phyloP scores from a whole-genome alignment of 2,797 vertebrate genomes.

The Oophaga sylvatica region DNA sequence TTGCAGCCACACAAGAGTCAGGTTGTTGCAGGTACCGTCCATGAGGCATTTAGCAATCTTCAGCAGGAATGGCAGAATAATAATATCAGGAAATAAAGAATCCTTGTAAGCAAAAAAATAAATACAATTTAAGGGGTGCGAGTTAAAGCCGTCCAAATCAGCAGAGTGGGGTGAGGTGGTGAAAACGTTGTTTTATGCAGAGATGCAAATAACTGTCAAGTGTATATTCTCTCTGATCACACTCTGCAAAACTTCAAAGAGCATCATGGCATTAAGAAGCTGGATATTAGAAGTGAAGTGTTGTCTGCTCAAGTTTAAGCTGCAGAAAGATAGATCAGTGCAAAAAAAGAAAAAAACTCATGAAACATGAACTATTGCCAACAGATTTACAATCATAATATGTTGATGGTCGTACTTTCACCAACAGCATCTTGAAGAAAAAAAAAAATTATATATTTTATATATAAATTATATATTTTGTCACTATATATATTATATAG shows the following conservation, averaged over 20 bases:
- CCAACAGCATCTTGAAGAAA: too few species aligned
- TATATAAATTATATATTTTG: too few species aligned
- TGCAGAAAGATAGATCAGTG: conserved; percentile 1
- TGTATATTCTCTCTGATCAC: conserved; percentile 27
- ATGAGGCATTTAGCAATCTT: too few species aligned
- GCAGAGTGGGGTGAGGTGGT: too few species aligned
- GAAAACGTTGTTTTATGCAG: background rate
- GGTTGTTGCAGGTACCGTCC: too few species aligned
- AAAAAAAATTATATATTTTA: too few species aligned
- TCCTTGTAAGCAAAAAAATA: background rate
- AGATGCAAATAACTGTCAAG: conserved; percentile 21
- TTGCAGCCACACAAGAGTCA: too few species aligned
- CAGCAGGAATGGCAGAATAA: too few species aligned
- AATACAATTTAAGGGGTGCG: background rate
- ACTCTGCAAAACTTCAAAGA: background rate
- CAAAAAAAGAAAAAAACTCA: background rate
- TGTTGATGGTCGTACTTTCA: too few species aligned
- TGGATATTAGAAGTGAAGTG: conserved; percentile 6
- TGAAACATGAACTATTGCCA: background rate
- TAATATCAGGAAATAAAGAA: background rate
- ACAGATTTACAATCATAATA: background rate
- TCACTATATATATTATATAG: too few species aligned
- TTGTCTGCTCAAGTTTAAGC: conserved; percentile 14
- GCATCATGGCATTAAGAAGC: conserved; percentile 2
- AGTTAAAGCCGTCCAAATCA: background rate